Percentiles rank a stretch among this genome's conserved stretches.
phyloP scores from a whole-genome alignment of 2,113 vertebrate genomes.

The cat (Felis catus) region F.catus_Fca126_mat1.0 CM031416.1:81600001-81600500 shows the following conservation, averaged over 20 bases:
- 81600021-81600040: constrained; percentile 54
- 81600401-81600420: constrained; percentile 81
- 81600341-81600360: constrained; percentile 63
- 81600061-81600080: constrained; percentile 63
- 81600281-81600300: constrained; percentile 78
- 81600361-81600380: constrained; percentile 72
- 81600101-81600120: constrained; percentile 78
- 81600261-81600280: constrained; percentile 69
- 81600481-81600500: constrained; percentile 62
- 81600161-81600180: constrained; percentile 75
- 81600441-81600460: constrained; percentile 72
- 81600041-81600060: constrained; percentile 54
- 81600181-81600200: constrained; percentile 78
- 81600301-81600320: constrained; percentile 79
- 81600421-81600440: constrained; percentile 54
- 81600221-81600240: constrained; percentile 74
- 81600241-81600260: constrained; percentile 78
- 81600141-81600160: constrained; percentile 78
- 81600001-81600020: constrained; percentile 8
- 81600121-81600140: neutral
- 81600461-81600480: constrained; percentile 61
- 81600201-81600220: constrained; percentile 66
- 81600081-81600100: constrained; percentile 74
- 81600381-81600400: constrained; percentile 85
- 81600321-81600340: constrained; percentile 81